These are phyloP conservation scores for Saguinus midas DNA, from an alignment of 2,113 vertebrate genomes.

Conservation along the genomic window DNA sequence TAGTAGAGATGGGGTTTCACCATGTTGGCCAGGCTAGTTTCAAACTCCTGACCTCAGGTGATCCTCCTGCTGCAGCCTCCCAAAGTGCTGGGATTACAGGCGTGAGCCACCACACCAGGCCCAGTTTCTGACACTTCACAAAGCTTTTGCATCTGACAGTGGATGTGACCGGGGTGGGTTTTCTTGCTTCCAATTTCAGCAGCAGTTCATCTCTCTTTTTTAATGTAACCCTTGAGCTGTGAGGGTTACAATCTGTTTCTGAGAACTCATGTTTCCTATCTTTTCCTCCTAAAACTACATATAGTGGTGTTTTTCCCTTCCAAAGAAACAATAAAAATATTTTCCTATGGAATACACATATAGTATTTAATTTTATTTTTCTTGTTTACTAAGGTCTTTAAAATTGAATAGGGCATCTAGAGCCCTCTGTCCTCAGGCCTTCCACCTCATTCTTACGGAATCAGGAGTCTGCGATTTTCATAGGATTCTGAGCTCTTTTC, in stretches of 20 bases:
- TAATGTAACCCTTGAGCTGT: background rate
- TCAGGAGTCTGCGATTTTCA: background rate
- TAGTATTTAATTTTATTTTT: background rate
- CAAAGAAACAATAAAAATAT: background rate
- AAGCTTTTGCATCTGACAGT: background rate
- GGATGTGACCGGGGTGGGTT: background rate
- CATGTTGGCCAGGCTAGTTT: no score
- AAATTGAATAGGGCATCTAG: background rate
- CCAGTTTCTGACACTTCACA: background rate
- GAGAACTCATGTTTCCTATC: background rate
- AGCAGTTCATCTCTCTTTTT: conserved; percentile 34
- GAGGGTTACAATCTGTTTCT: conserved; percentile 37
- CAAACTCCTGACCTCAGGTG: no score
- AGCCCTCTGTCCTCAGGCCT: background rate
- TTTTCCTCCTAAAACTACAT: background rate
- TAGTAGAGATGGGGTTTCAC: no score
- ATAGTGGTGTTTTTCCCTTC: background rate
- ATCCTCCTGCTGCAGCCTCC: no score
- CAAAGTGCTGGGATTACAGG: no score
- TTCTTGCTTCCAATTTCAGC: background rate
- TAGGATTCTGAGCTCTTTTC: background rate
- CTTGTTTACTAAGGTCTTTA: conserved; percentile 24
- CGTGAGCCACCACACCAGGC: background rate
- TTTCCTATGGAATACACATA: background rate
- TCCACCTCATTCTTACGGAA: background rate